phyloP scores from a whole-genome alignment of 2,888 invertebrate species.

The Dryobotodes eremita region DNA sequence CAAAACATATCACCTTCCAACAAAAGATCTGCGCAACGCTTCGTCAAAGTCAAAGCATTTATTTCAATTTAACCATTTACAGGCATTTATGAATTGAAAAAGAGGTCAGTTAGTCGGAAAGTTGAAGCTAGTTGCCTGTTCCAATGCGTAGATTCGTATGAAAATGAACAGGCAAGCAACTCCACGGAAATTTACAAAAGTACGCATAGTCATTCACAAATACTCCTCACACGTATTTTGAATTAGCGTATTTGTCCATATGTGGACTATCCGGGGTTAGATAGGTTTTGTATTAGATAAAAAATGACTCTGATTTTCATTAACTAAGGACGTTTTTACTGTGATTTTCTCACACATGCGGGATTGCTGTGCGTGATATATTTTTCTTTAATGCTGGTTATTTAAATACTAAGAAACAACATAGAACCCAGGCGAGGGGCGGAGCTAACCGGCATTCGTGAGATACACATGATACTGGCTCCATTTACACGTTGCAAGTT shows the following conservation, averaged over 20 bases:
- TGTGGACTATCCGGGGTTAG: slow-evolving; percentile 3
- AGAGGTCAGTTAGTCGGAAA: slow-evolving; percentile 15
- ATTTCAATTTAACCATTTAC: slow-evolving; percentile 24
- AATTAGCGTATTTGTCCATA: slow-evolving; percentile 4
- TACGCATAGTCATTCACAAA: slow-evolving; percentile 31
- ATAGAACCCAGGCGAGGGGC: background rate
- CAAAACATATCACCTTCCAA: background rate
- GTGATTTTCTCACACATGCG: background rate
- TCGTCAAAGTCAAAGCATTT: background rate
- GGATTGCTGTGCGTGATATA: background rate
- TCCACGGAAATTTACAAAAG: slow-evolving; percentile 10
- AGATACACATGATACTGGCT: background rate
- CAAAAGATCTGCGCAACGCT: background rate
- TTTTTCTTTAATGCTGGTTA: too few relatives aligned
- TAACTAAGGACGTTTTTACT: background rate
- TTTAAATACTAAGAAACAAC: background rate
- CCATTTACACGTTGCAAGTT: background rate
- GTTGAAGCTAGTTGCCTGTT: slow-evolving; percentile 9
- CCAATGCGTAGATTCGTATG: background rate
- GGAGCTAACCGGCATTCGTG: background rate
- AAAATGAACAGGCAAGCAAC: background rate
- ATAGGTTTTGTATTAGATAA: background rate
- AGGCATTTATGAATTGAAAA: slow-evolving; percentile 4
- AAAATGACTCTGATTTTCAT: background rate
- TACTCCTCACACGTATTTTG: background rate